Conservation (phyloP, 2,113 vertebrate genomes). For the Atherinomorus stipes region DNA sequence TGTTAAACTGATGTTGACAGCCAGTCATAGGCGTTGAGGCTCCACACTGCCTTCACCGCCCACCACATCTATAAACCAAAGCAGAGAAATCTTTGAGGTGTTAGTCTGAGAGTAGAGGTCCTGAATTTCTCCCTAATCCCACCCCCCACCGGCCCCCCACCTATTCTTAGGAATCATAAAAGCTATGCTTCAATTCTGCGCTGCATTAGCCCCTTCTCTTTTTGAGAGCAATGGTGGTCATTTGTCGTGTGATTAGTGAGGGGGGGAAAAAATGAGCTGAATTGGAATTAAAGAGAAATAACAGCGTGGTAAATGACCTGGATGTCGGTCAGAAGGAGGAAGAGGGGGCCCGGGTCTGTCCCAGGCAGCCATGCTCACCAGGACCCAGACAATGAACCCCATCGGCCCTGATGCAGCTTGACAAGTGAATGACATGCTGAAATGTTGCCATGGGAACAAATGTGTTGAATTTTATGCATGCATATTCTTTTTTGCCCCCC, state of each 20-base stretch:
- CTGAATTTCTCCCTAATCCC: slow-evolving; percentile 74
- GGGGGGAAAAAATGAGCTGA: slow-evolving; percentile 63
- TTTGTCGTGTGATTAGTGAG: slow-evolving; percentile 81
- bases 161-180: slow-evolving; percentile 75
- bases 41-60: slow-evolving; percentile 55
- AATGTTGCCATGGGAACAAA: slow-evolving; percentile 99
- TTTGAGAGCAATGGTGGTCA: slow-evolving; percentile 63
- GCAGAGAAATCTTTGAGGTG: slow-evolving; percentile 74
- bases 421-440: slow-evolving; percentile 99
- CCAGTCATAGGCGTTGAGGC: slow-evolving; percentile 64
- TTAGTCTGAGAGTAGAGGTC: slow-evolving; percentile 60
- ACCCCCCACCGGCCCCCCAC: slow-evolving; percentile 4
- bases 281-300: slow-evolving; percentile 79
- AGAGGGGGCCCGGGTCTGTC: slow-evolving; percentile 54
- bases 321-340: slow-evolving; percentile 70
- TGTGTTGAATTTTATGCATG: slow-evolving; percentile 99
- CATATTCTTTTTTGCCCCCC: slow-evolving; percentile 87
- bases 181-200: slow-evolving; percentile 68
- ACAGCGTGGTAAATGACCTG: slow-evolving; percentile 78
- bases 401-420: slow-evolving; percentile 98
- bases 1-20: slow-evolving; percentile 81
- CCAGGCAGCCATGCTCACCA: slow-evolving; percentile 84
- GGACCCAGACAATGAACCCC: slow-evolving; percentile 96
- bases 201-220: slow-evolving; percentile 56
- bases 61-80: slow-evolving; percentile 71